Base-by-base conservation (phyloP, 2,797 vertebrate species). In the Sciurus carolinensis region DNA sequence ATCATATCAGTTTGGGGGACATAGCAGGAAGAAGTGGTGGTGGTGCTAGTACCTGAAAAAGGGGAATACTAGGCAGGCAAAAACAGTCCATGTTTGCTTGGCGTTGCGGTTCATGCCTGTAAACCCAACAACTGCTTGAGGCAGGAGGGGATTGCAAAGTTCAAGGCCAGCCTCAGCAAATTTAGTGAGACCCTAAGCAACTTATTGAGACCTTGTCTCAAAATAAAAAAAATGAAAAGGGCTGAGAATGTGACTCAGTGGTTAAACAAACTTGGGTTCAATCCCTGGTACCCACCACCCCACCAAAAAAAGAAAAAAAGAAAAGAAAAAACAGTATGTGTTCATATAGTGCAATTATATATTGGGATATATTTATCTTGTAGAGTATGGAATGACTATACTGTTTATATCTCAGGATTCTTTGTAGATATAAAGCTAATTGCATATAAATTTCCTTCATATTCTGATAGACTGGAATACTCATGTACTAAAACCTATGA, bases 381-480 rank as follows among this genome's bases (percentile, higher is more conserved):
- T 87, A 36, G 54, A 84, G 84, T 95, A 39, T 77, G 59, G 15
- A 90, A 24, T 79, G 42, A 88, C 14, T 73, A 28, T 79, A 72
- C 39, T 73, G 11, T 66, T 83, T 80, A 26, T 87, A 33, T 80
- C 84, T 94, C 33, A 90, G 47, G 71, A n/a, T 76, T 87, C 54
- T 67, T 96, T 85, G 73, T 91, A 86, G n/a, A 2, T 85, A 3
- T 77, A 79, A 67, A 33, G 30, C 93, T 26, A 77, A 1, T 79
- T 85, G 18, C 24, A 66, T 66, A 24, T 39, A 90, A 80, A 86
- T 77, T 91, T 95, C 18, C 24, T 85, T 97, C 18, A 89, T 30
- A 88, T 91, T 93, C 54, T 89, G 54, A 44, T 87, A 75, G 50
- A 69, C 66, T 93, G 36, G 42, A 89, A 59, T 80, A 92, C 84